Evolutionary conservation across 2,113 vertebrate genomes (phyloP), one percentile per base, ranked within the genome.

Genomic region (Bucco capensis): DNA sequence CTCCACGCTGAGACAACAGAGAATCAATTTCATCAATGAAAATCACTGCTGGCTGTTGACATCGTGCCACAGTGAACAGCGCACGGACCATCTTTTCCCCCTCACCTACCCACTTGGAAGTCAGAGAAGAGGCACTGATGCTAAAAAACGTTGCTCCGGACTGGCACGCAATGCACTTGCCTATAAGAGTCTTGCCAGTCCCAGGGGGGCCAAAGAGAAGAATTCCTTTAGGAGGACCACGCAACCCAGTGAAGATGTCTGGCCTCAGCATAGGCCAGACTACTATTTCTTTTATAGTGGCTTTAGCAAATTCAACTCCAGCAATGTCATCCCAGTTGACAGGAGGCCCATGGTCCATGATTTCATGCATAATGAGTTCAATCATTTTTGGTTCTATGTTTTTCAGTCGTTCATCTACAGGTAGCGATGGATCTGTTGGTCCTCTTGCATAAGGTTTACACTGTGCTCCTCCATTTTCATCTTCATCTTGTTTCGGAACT

Each of bases 11-110:
- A 42, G 99, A 99, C 90, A 99, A 84, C 3, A 99, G 95, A 8
- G 99, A 99, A 93, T 99, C 99, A 3, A 99, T 99, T 89, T 99
- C 99, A 31, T 99, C 99, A 0, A 99, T 99, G 91, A 99, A 99
- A 84, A 99, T 99, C 61, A 99, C 99, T 3, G 99, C 98, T 2
- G 99, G 99, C 80, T 99, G 99, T 87, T 99, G 99, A 91, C 98
- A 99, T 44, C 98, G 97, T 3, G 99, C 99, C 19, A 99, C 99
- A 25, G 98, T 94, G 10, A 99, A 99, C 89, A 99, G 94, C 0
- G 98, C 99, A 10, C 99, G 98, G 17, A 99, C 99, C 99, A 99
- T 99, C 94, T 99, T 99, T 72, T 99, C 99, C 12, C 99, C 99
- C 85, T 99, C 99, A 0, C 99, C 99, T 18, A 99, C 99, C 99